Percentiles rank a stretch among this genome's conserved stretches.
phyloP scores from a whole-genome alignment of 2,888 invertebrate species.

The Mythimna ferrago region DNA sequence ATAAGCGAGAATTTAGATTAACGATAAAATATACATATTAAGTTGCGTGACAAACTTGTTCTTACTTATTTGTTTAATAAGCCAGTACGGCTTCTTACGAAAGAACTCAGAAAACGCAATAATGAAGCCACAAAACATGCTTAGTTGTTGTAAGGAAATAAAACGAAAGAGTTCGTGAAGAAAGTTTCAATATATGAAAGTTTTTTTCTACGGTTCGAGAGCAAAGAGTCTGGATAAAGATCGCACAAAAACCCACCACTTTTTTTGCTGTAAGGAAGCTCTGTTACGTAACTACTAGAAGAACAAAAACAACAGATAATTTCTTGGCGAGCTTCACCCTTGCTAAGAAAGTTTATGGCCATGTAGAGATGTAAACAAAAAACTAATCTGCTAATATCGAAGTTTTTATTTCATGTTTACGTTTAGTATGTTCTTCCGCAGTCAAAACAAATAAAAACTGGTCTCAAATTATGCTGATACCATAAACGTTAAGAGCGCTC shows the following conservation, averaged over 20 bases:
- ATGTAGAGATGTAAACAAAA: slow-evolving; percentile 46
- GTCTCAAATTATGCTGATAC: too few species aligned
- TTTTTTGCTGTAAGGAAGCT: slow-evolving; percentile 49
- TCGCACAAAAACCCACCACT: slow-evolving; percentile 50
- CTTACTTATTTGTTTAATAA: slow-evolving; percentile 52
- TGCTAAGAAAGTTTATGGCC: slow-evolving; percentile 11
- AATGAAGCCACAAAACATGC: slow-evolving; percentile 40
- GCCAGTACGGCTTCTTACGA: slow-evolving; percentile 26
- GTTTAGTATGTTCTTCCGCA: not conserved
- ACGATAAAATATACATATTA: slow-evolving; percentile 47
- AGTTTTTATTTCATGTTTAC: slow-evolving; percentile 32
- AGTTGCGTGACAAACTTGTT: slow-evolving; percentile 58
- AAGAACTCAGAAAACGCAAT: slow-evolving; percentile 32
- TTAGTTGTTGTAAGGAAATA: slow-evolving; percentile 30
- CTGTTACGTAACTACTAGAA: slow-evolving; percentile 59
- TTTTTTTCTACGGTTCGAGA: slow-evolving; percentile 53
- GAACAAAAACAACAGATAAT: slow-evolving; percentile 68
- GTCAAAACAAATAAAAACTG: not conserved
- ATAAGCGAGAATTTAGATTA: slow-evolving; percentile 58
- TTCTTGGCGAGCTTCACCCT: slow-evolving; percentile 45
- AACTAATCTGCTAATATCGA: slow-evolving; percentile 45
- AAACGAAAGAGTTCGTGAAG: slow-evolving; percentile 28
- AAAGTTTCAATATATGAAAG: slow-evolving; percentile 55
- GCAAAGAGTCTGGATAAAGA: slow-evolving; percentile 50
- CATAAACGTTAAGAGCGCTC: too few species aligned